Evolutionary conservation across 2,113 vertebrate species (phyloP).

Genomic region (Sigmodon hispidus): DNA sequence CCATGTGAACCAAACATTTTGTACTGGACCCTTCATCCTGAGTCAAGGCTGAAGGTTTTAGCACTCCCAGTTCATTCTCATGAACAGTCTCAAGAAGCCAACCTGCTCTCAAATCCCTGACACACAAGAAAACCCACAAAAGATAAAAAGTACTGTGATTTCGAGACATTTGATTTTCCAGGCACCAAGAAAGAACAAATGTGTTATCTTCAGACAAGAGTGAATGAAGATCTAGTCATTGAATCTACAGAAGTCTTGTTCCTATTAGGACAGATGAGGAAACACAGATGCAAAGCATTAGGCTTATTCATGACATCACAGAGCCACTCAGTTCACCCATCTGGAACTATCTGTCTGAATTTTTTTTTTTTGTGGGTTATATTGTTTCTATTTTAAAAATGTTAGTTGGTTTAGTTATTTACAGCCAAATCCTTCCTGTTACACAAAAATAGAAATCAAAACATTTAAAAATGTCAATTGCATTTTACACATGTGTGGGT

Average conservation of each 20-base stretch:
- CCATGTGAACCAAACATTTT: background rate
- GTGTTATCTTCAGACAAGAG: background rate
- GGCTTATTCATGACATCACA: background rate
- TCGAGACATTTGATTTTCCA: background rate
- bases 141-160: background rate
- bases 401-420: background rate
- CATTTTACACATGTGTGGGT: no score
- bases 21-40: background rate
- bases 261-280: background rate
- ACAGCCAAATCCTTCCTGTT: background rate
- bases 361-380: background rate
- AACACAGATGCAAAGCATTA: background rate
- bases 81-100: background rate
- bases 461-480: background rate
- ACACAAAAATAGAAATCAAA: constrained; percentile 25
- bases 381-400: background rate
- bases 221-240: background rate
- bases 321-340: background rate
- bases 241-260: background rate
- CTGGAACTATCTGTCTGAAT: background rate
- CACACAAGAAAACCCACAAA: background rate
- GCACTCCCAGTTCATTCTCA: background rate
- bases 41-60: background rate
- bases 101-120: background rate
- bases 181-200: background rate